Conservation (phyloP, 2,888 invertebrate genomes). For the Dasysyrphus tricinctus region DNA sequence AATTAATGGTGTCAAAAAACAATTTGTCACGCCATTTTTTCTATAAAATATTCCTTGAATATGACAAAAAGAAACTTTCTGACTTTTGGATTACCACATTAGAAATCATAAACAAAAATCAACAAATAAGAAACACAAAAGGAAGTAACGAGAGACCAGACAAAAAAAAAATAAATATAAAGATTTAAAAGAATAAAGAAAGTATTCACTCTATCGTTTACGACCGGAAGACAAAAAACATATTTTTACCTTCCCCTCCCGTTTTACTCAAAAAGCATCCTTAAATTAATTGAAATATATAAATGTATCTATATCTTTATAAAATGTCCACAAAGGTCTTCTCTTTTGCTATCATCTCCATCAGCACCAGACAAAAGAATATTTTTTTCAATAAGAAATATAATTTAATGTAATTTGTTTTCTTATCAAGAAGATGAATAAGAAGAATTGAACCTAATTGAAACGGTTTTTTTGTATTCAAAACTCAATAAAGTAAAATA, state of each 20-base stretch:
- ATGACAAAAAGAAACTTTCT: too few species aligned
- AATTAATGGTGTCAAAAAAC: too few species aligned
- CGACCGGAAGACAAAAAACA: too few species aligned
- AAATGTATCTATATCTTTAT: neutral
- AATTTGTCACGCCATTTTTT: too few species aligned
- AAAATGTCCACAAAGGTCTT: neutral
- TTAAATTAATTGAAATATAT: neutral
- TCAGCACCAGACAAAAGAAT: neutral
- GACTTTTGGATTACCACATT: too few species aligned
- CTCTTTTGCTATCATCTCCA: neutral
- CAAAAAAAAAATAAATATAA: too few species aligned
- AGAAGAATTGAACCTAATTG: neutral
- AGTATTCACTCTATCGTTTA: too few species aligned
- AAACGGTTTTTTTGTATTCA: neutral
- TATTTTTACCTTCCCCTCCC: neutral
- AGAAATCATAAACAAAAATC: too few species aligned
- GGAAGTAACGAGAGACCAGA: too few species aligned
- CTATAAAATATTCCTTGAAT: too few species aligned
- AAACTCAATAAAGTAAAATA: neutral
- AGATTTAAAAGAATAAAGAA: too few species aligned
- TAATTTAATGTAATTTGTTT: neutral
- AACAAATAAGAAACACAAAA: too few species aligned
- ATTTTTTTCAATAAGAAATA: neutral
- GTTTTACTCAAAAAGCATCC: neutral
- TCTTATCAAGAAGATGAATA: constrained; percentile 6